Base-by-base conservation (phyloP, 2,113 vertebrate species). In the Saccopteryx bilineata region DNA sequence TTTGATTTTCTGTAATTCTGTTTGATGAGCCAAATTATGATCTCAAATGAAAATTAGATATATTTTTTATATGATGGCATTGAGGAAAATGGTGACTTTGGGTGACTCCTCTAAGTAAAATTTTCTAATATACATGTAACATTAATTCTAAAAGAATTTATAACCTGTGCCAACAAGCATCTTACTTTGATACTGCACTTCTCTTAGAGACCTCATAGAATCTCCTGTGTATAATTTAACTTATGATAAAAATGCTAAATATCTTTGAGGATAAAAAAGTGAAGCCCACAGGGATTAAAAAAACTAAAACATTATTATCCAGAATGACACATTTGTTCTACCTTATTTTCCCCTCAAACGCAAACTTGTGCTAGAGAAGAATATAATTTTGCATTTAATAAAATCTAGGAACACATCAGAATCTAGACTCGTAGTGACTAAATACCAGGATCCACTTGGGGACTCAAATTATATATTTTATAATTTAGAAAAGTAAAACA, bases 1-100 rank as follows among this genome's bases (percentile, higher is more conserved):
- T 74, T 86, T 93, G 13, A 93, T 75, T 90, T 96, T 95, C 50
- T 96, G 9, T 90, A 13, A 79, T 87, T 94, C n/a, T 87, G 58
- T 11, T 46, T 58, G 39, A 90, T 65, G 15, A 61, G 6, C 5
- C 54, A 95, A 80, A 63, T 75, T 54, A 33, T 78, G 9, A 93
- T 46, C 58, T 65, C 33, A 86, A 5, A 23, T 93, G 11, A 33
- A 61, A 78, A 9, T 24, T 79, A 78, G 6, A 56, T 10, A 76
- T 66, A 69, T 83, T 87, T 68, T 60, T 83, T 90, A 69, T 48
- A 10, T 48, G 39, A 58, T 85, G 18, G 93, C 81, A 69, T 5
- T 18, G 15, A 81, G n/a, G 10, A 3, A 91, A 86, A 75, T 91
- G 8, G 12, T 93, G 68, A 60, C 17, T 72, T 52, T 0, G 15